A percentile compares a stretch with the other conserved stretches of the same genome.
phyloP scores from a whole-genome alignment of 1,140 invertebrate genomes.

The Trinorchestia longiramus region DNA sequence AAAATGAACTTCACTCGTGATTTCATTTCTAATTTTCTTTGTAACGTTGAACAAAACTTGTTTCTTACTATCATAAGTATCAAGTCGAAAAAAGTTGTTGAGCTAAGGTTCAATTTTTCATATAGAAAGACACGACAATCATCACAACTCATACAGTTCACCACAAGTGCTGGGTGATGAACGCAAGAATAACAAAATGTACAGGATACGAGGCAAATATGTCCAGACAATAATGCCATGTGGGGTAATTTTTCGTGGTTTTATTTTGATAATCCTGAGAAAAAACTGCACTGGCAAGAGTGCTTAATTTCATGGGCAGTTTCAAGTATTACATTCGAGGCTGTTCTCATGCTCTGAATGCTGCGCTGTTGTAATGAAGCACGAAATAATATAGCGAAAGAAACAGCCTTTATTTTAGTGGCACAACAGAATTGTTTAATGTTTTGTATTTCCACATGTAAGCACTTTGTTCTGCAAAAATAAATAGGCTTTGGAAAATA shows the following conservation, averaged over 20 bases:
- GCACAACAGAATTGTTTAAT: not conserved
- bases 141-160: not conserved
- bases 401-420: not conserved
- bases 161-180: not conserved
- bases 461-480: not conserved
- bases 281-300: not conserved
- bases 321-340: not conserved
- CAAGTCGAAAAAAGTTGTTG: not conserved
- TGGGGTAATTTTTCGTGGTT: not conserved
- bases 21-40: not conserved
- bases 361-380: not conserved
- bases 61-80: not conserved
- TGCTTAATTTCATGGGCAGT: not conserved
- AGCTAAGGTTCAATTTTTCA: not conserved
- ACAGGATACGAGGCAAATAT: not conserved
- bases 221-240: not conserved
- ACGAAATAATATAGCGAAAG: not conserved
- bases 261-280: not conserved
- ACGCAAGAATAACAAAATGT: not conserved
- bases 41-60: not conserved
- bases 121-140: not conserved
- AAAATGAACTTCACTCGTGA: not conserved
- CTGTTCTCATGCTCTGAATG: not conserved
- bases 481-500: not conserved
- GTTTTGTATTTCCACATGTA: not conserved